Evolutionary conservation across 37 sponge, comb jelly and placozoan genomes (phyloP).

Genomic region (Bolinopsis microptera): DNA sequence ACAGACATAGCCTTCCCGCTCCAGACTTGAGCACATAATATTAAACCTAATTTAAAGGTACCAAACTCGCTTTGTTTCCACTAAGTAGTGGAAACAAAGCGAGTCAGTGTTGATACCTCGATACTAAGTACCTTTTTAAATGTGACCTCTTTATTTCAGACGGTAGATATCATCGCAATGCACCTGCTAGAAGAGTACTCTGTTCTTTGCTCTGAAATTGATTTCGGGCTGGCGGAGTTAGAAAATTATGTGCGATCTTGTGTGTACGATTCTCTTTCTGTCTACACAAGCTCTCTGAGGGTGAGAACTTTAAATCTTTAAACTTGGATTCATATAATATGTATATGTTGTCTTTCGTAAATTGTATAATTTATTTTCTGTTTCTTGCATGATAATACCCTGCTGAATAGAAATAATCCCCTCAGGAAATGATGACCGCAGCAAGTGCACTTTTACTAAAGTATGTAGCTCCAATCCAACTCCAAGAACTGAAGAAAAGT

Average conservation of each 20-base stretch:
- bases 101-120: too few relatives aligned
- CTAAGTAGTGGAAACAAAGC: too few relatives aligned
- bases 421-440: slow-evolving; percentile 47
- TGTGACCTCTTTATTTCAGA: too few relatives aligned
- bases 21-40: too few relatives aligned
- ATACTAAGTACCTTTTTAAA: too few relatives aligned
- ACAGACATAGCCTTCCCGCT: too few relatives aligned
- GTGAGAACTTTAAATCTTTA: background rate
- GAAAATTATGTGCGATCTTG: slow-evolving; percentile 22
- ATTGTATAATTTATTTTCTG: too few relatives aligned
- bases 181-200: background rate
- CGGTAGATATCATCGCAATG: background rate
- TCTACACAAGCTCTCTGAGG: slow-evolving; percentile 29
- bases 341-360: background rate
- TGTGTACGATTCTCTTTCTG: slow-evolving; percentile 7
- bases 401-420: too few relatives aligned
- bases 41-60: too few relatives aligned
- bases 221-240: background rate
- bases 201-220: background rate
- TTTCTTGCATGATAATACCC: too few relatives aligned
- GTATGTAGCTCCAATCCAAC: background rate
- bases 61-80: too few relatives aligned
- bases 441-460: background rate
- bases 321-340: background rate
- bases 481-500: background rate